Evolutionary conservation across 2,113 vertebrate genomes (phyloP).

Genomic region (Ariopsis seemanni): DNA sequence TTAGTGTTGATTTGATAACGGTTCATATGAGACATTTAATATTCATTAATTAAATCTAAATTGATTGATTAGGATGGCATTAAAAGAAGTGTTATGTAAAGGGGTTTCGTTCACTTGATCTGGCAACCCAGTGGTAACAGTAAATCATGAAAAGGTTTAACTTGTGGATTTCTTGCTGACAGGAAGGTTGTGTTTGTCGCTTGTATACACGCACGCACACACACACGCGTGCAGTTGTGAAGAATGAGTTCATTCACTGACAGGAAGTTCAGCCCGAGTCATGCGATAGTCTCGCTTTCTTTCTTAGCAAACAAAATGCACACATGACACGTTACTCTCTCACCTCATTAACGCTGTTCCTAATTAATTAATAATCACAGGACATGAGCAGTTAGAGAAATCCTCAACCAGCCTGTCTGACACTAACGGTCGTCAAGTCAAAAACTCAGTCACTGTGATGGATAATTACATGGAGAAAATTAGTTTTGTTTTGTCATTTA

Average conservation of each 20-base stretch:
- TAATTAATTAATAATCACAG: not conserved
- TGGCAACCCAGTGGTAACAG: not conserved
- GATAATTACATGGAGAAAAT: not conserved
- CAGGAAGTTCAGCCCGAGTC: conserved; percentile 60
- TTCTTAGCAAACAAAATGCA: conserved; percentile 40
- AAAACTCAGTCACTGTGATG: not conserved
- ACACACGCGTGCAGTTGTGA: conserved; percentile 43
- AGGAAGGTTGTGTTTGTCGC: not conserved
- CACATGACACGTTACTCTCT: not conserved
- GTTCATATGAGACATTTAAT: not conserved
- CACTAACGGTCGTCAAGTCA: too few species aligned
- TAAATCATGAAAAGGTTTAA: not conserved
- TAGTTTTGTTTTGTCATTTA: too few species aligned
- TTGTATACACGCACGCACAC: not conserved
- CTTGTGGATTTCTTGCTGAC: conserved; percentile 4
- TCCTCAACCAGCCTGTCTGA: too few species aligned
- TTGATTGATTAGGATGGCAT: not conserved
- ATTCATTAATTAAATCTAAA: not conserved
- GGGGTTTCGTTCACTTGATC: not conserved
- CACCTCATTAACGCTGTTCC: not conserved
- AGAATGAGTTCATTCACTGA: conserved; percentile 57
- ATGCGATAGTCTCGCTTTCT: conserved; percentile 55
- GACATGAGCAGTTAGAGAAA: not conserved
- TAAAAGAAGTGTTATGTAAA: too few species aligned
- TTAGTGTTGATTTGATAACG: not conserved